These are phyloP conservation scores for Sciurus carolinensis DNA, from an alignment of 2,797 vertebrate species.

Conservation along the genomic window DNA sequence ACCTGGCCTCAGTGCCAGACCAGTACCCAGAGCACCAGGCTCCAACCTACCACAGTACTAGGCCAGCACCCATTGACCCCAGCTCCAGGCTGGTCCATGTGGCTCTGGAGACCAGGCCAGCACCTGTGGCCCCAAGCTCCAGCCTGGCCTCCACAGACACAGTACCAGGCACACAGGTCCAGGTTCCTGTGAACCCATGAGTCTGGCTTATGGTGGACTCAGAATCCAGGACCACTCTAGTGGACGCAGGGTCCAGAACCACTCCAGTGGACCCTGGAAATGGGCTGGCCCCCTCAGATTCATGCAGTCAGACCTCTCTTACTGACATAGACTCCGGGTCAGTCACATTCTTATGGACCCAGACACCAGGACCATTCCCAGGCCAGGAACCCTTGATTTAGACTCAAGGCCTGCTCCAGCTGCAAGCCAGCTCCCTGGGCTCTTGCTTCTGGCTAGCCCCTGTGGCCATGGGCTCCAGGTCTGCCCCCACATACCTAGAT, in stretches of 20 bases:
- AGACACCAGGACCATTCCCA: not conserved
- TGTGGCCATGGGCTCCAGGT: not conserved
- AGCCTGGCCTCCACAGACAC: not conserved
- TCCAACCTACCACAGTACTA: not conserved
- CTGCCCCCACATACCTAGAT: not conserved
- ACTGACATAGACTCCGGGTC: not conserved
- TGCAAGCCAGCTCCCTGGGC: no score
- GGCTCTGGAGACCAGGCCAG: not conserved
- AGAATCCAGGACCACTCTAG: not conserved
- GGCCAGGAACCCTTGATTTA: not conserved
- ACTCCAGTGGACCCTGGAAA: not conserved
- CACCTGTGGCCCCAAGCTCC: not conserved
- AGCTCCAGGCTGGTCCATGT: not conserved
- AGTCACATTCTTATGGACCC: not conserved
- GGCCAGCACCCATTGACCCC: not conserved
- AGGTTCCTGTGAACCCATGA: no score
- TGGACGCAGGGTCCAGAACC: not conserved
- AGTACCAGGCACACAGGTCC: not conserved
- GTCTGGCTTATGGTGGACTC: not conserved
- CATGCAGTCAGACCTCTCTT: not conserved
- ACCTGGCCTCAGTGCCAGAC: not conserved
- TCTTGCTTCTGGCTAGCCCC: not conserved
- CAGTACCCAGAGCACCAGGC: not conserved
- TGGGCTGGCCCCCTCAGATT: no score
- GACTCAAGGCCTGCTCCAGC: not conserved